Conservation (phyloP, 1,140 invertebrate species). For the Pogonus chalceus region DNA sequence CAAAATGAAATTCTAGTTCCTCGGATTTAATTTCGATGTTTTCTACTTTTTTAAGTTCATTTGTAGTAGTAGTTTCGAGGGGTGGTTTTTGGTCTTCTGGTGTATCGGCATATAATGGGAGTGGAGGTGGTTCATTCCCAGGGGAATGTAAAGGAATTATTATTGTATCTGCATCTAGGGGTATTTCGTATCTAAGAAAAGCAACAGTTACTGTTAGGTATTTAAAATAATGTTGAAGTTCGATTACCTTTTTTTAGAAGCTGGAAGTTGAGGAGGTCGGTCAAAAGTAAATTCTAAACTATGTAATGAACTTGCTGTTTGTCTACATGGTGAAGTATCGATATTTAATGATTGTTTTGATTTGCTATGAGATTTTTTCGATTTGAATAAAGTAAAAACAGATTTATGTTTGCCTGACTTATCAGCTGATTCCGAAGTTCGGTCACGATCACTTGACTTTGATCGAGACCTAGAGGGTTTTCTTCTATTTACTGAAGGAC, state of each 20-base stretch:
- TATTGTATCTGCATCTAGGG: constrained; percentile 45
- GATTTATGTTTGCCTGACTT: constrained; percentile 45
- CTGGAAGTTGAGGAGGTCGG: constrained; percentile 3
- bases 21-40: not conserved
- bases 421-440: constrained; percentile 29
- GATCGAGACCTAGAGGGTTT: constrained; percentile 41
- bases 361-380: constrained; percentile 24
- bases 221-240: constrained; percentile 25
- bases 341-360: constrained; percentile 9
- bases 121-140: constrained; percentile 37
- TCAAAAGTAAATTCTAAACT: constrained; percentile 8
- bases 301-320: constrained; percentile 11
- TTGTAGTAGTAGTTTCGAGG: constrained; percentile 21
- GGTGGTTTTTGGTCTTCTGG: constrained; percentile 32
- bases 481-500: not conserved
- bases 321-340: constrained; percentile 21
- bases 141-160: constrained; percentile 55
- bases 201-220: constrained; percentile 7
- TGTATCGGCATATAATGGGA: constrained; percentile 26
- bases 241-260: constrained; percentile 30
- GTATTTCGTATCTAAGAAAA: constrained; percentile 39
- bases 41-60: not conserved
- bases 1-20: not conserved
- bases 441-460: constrained; percentile 48
- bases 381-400: constrained; percentile 51